Percentiles rank a stretch among this genome's conserved stretches.
phyloP scores from a whole-genome alignment of 2,113 vertebrate genomes.

The Etheostoma cragini region DNA sequence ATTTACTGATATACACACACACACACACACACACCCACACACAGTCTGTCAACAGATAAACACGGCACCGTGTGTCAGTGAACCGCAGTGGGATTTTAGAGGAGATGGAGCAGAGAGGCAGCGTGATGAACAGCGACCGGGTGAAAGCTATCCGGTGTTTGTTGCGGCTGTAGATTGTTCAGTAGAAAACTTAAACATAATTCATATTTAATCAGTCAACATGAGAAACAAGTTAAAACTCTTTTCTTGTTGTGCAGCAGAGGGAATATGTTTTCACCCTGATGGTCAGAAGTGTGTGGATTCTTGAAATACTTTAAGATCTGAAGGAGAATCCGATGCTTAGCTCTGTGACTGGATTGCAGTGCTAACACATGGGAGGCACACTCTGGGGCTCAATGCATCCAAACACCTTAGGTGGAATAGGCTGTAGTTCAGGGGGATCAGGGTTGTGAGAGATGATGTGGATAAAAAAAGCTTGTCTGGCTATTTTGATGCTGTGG shows the following conservation, averaged over 20 bases:
- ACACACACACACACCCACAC: not conserved
- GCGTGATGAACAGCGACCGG: conserved; percentile 6
- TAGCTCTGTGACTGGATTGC: not conserved
- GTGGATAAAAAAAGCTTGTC: not conserved
- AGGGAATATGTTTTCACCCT: not conserved
- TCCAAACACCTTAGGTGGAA: not conserved
- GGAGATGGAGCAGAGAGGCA: conserved; percentile 9
- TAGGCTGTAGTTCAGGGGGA: not conserved
- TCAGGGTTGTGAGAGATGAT: not conserved
- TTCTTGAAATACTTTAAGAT: conserved; percentile 1
- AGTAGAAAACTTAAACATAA: not conserved
- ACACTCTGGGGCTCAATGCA: not conserved
- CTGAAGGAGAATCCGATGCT: not conserved
- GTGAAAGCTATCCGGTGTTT: conserved; percentile 12
- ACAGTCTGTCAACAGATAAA: conserved; percentile 61
- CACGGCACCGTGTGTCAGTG: conserved; percentile 27
- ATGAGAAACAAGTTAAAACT: not conserved
- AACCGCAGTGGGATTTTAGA: conserved; percentile 17
- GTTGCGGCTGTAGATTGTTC: not conserved
- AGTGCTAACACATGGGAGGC: not conserved
- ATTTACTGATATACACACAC: conserved; percentile 4
- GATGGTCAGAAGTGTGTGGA: not conserved
- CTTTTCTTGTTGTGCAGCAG: not conserved
- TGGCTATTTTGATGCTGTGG: conserved; percentile 1
- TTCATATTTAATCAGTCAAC: not conserved